phyloP scores from a whole-genome alignment of 2,888 invertebrate genomes.

The Acrocera orbiculus region DNA sequence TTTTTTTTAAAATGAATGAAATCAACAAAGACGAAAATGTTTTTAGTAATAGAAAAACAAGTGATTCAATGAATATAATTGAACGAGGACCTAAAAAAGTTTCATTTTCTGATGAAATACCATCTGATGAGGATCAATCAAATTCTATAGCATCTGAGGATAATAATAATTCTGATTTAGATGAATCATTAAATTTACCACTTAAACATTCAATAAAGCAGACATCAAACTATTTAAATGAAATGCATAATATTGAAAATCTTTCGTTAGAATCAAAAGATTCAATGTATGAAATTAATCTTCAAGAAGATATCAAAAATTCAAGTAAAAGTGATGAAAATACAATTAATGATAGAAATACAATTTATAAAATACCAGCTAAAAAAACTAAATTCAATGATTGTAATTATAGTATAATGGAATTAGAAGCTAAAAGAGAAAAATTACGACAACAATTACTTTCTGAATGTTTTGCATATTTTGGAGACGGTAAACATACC shows the following conservation, averaged over 20 bases:
- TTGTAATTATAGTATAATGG: conserved; percentile 31
- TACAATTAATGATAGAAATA: not conserved
- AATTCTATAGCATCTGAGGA: not conserved
- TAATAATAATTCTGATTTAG: conserved; percentile 1
- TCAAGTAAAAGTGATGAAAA: not conserved
- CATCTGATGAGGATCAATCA: conserved; percentile 12
- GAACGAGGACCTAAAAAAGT: conserved; percentile 29
- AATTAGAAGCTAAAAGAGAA: conserved; percentile 30
- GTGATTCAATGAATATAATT: too few relatives aligned
- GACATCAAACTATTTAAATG: conserved; percentile 25
- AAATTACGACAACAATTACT: conserved; percentile 31
- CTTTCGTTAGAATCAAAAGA: not conserved
- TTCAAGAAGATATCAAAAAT: not conserved
- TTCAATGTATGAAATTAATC: not conserved
- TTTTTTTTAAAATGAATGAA: too few relatives aligned
- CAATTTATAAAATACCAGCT: not conserved
- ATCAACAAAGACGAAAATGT: too few relatives aligned
- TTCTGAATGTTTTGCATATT: conserved; percentile 29
- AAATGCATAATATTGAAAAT: conserved; percentile 18
- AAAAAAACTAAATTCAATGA: conserved; percentile 27
- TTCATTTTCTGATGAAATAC: conserved; percentile 29
- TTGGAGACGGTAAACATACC: conserved; percentile 30
- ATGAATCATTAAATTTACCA: conserved; percentile 6
- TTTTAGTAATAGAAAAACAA: too few relatives aligned
- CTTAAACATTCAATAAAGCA: conserved; percentile 23